phyloP scores from a whole-genome alignment of 2,888 invertebrate genomes.

The Diaperis boleti region DNA sequence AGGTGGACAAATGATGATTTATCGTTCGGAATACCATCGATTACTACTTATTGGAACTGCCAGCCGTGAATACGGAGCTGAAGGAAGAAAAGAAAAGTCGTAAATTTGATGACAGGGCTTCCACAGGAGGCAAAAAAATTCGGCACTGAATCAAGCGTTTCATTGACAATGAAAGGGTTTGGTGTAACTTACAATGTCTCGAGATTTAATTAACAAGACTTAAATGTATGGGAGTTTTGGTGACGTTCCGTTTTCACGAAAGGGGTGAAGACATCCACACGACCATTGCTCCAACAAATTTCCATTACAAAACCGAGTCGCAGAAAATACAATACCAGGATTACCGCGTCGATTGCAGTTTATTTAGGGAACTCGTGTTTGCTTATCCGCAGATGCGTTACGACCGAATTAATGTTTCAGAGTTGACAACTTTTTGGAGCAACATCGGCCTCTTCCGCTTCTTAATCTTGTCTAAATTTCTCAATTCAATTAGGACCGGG shows the following conservation, averaged over 20 bases:
- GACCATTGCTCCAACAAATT: no score
- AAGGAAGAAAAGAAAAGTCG: slow-evolving; percentile 4
- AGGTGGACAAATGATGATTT: slow-evolving; percentile 39
- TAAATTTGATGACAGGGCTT: slow-evolving; percentile 12
- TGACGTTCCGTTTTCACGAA: no score
- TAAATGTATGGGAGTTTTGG: no score
- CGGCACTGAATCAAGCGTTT: no score
- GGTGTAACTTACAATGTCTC: no score
- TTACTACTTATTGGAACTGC: slow-evolving; percentile 21
- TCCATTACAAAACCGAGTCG: slow-evolving; percentile 12
- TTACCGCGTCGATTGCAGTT: slow-evolving; percentile 24
- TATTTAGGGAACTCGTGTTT: slow-evolving; percentile 29
- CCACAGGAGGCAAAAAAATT: not conserved
- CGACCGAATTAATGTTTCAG: slow-evolving; percentile 8
- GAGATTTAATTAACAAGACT: no score
- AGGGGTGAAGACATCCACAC: no score
- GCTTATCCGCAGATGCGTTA: slow-evolving; percentile 28
- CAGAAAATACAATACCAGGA: slow-evolving; percentile 24
- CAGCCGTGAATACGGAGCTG: not conserved
- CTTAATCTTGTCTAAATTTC: slow-evolving; percentile 25
- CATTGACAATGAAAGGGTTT: no score
- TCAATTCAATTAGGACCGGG: slow-evolving; percentile 16
- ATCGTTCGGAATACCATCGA: slow-evolving; percentile 26
- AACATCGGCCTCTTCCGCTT: slow-evolving; percentile 1
- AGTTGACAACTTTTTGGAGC: slow-evolving; percentile 12